Conservation (phyloP, 2,113 vertebrate species). For the Anser brachyrhynchus region DNA sequence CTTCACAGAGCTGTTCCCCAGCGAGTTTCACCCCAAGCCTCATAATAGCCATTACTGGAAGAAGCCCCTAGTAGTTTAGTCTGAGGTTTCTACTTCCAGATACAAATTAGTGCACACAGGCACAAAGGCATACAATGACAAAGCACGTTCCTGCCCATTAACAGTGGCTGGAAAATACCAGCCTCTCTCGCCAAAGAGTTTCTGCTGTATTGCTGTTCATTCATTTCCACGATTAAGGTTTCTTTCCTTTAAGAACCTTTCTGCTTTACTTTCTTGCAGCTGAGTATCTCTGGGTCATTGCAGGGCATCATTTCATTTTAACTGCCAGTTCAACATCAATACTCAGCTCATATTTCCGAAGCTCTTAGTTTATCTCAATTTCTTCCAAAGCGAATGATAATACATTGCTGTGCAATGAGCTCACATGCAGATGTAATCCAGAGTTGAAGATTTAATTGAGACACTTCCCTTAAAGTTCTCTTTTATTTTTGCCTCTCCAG, state of each 20-base stretch:
- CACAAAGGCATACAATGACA: slow-evolving; percentile 44
- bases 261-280: slow-evolving; percentile 21
- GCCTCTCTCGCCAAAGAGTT: slow-evolving; percentile 6
- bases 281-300: neutral
- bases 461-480: neutral
- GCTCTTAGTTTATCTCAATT: slow-evolving; percentile 25
- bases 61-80: neutral
- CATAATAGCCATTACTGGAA: slow-evolving; percentile 33
- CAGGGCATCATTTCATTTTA: slow-evolving; percentile 54
- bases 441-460: slow-evolving; percentile 1
- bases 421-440: slow-evolving; percentile 47
- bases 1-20: neutral
- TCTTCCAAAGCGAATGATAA: slow-evolving; percentile 17
- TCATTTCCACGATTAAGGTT: slow-evolving; percentile 31
- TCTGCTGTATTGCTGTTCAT: neutral
- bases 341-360: slow-evolving; percentile 41
- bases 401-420: slow-evolving; percentile 60
- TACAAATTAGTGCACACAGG: slow-evolving; percentile 19
- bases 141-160: slow-evolving; percentile 34
- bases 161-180: slow-evolving; percentile 44
- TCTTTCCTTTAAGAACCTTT: slow-evolving; percentile 14
- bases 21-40: neutral
- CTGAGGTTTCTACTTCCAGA: slow-evolving; percentile 46
- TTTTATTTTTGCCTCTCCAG: slow-evolving; percentile 24
- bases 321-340: slow-evolving; percentile 53